Evolutionary conservation across 2,797 vertebrate genomes (phyloP).

Genomic region (Lithobates sylvaticus): DNA sequence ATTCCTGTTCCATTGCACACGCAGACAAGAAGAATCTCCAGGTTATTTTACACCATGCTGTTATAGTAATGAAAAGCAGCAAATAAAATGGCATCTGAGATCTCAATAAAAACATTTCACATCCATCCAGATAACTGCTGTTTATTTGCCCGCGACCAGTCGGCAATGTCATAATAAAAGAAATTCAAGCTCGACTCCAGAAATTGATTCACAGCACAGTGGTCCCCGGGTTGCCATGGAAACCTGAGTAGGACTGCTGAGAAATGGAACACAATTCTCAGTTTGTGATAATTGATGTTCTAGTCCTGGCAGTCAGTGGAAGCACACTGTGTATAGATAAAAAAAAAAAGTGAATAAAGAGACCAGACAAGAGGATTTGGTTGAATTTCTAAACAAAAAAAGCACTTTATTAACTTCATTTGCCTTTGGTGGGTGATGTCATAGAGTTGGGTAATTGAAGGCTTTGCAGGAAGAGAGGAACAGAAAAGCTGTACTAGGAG

Average conservation of each 20-base stretch:
- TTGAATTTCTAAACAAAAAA: slow-evolving; percentile 7
- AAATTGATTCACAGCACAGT: slow-evolving; percentile 29
- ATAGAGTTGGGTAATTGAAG: not conserved
- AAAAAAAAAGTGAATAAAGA: slow-evolving; percentile 5
- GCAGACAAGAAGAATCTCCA: not conserved
- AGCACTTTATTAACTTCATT: slow-evolving; percentile 8
- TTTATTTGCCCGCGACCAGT: slow-evolving; percentile 1
- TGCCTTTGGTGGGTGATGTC: not conserved
- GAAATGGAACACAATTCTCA: slow-evolving; percentile 21
- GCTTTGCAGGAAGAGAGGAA: not conserved
- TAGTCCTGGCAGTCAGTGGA: not conserved
- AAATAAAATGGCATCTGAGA: not conserved
- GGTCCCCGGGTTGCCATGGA: slow-evolving; percentile 42
- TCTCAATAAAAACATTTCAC: not conserved
- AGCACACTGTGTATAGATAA: slow-evolving; percentile 20
- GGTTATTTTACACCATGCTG: not conserved
- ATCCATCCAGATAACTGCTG: slow-evolving; percentile 15
- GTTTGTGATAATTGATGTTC: slow-evolving; percentile 45
- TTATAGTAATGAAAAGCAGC: not conserved
- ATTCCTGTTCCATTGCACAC: not conserved
- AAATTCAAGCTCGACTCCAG: not conserved
- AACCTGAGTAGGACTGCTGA: slow-evolving; percentile 28
- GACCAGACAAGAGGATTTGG: not conserved
- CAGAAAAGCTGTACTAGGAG: slow-evolving; percentile 10
- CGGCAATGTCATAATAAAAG: not conserved